Evolutionary conservation across 1,140 invertebrate genomes (phyloP).

Genomic region (Schlechtendalia chinensis): DNA sequence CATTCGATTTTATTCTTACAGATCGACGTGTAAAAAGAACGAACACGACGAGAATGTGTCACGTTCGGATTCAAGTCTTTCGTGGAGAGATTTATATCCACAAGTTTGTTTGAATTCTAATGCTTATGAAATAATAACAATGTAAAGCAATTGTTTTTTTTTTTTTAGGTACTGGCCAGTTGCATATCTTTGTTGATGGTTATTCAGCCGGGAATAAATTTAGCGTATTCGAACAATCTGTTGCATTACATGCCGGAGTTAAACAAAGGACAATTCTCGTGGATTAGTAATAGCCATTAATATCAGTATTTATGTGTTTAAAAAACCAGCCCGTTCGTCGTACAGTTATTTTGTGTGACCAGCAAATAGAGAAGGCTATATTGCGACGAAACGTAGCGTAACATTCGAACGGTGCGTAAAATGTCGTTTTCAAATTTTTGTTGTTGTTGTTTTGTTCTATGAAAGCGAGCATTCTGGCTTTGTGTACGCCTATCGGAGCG

Average conservation of each 20-base stretch:
- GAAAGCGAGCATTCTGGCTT: constrained; percentile 61
- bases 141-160: neutral
- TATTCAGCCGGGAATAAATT: constrained; percentile 53
- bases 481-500: constrained; percentile 61
- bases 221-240: constrained; percentile 53
- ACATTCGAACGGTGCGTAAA: too few relatives aligned
- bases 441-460: too few relatives aligned
- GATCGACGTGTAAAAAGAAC: neutral
- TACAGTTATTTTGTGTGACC: too few relatives aligned
- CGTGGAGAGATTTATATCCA: constrained; percentile 32
- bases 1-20: neutral
- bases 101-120: neutral
- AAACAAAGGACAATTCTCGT: constrained; percentile 51
- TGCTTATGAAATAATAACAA: neutral
- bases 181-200: constrained; percentile 50
- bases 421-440: too few relatives aligned
- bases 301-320: constrained; percentile 1
- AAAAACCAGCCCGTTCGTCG: neutral
- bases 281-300: constrained; percentile 52
- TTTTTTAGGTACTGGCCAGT: constrained; percentile 44
- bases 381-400: too few relatives aligned
- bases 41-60: neutral
- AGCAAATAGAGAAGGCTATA: too few relatives aligned
- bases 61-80: neutral
- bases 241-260: constrained; percentile 52